A percentile compares a stretch with the other conserved stretches of the same genome.
These are phyloP conservation scores for Harpagoxenus sublaevis DNA, from an alignment of 2,888 invertebrate genomes.

Conservation along the genomic window DNA sequence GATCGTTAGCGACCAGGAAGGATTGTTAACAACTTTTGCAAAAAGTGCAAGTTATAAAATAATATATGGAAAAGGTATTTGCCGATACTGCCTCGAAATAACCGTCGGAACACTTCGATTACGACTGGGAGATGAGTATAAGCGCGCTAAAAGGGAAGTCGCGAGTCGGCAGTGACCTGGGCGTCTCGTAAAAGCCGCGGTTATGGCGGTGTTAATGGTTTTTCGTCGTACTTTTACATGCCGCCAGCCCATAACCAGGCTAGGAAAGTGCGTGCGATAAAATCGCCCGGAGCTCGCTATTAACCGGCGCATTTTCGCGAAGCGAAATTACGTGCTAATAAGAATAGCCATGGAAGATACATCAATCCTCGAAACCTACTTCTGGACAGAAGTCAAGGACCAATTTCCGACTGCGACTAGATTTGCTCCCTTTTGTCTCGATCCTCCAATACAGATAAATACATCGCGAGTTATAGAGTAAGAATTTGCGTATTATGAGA, in stretches of 20 bases:
- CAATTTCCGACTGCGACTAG: neutral
- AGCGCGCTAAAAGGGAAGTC: slow-evolving; percentile 1
- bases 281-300: slow-evolving; percentile 6
- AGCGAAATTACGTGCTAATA: neutral
- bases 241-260: neutral
- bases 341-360: neutral
- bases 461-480: too few relatives aligned
- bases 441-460: neutral
- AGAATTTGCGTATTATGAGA: neutral
- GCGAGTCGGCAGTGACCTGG: slow-evolving; percentile 23
- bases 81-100: neutral
- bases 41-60: neutral
- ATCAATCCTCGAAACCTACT: neutral
- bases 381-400: neutral
- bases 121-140: neutral
- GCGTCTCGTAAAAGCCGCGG: slow-evolving; percentile 28
- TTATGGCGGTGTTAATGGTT: slow-evolving; percentile 39
- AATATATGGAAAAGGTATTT: neutral
- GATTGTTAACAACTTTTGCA: neutral
- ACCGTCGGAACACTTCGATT: neutral
- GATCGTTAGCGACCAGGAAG: neutral
- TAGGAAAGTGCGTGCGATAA: slow-evolving; percentile 27
- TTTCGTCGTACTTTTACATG: slow-evolving; percentile 36
- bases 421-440: neutral
- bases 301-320: neutral